phyloP scores from a whole-genome alignment of 2,113 vertebrate genomes.

The Myiagra hebetior region DNA sequence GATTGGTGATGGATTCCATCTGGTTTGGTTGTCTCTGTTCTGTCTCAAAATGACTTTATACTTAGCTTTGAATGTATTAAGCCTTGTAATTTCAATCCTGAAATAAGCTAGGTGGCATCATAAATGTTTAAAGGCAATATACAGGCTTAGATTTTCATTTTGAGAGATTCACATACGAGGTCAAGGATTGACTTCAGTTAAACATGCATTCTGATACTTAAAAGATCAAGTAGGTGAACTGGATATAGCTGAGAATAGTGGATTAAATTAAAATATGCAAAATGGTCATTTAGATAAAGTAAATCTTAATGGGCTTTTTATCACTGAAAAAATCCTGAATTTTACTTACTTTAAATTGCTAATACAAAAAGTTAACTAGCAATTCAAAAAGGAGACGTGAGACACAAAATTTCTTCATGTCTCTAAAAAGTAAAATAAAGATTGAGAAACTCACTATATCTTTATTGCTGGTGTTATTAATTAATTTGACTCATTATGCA shows the following conservation, averaged over 20 bases:
- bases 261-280: neutral
- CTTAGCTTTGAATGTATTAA: constrained; percentile 24
- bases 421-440: neutral
- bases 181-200: neutral
- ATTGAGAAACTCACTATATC: neutral
- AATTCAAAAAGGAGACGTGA: neutral
- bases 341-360: neutral
- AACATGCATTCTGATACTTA: neutral
- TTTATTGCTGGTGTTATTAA: neutral
- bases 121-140: neutral
- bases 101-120: neutral
- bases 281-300: neutral
- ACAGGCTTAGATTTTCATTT: neutral
- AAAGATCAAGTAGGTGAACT: neutral
- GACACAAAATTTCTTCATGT: neutral
- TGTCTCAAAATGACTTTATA: constrained; percentile 9
- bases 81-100: neutral
- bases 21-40: constrained; percentile 38
- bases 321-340: neutral
- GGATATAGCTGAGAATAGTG: neutral
- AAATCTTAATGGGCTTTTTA: neutral
- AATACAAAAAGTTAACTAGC: neutral
- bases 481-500: neutral
- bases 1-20: constrained; percentile 20
- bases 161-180: neutral